Evolutionary conservation across 2,113 vertebrate genomes (phyloP).

Genomic region (Oceanodroma tethys): DNA sequence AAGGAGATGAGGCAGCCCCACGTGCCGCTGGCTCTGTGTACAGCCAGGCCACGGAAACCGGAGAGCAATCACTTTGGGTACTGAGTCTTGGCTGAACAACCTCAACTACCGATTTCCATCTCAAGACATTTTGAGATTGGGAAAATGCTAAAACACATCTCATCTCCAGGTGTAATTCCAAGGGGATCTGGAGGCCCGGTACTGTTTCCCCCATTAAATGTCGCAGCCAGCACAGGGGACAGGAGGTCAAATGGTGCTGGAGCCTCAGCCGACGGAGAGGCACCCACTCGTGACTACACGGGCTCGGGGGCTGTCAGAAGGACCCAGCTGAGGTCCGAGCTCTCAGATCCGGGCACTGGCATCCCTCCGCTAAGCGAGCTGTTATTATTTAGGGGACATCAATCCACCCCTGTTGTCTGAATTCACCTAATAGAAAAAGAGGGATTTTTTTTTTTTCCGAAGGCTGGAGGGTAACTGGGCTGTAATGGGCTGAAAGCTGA

Average conservation of each 20-base stretch:
- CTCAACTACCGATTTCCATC: accelerated
- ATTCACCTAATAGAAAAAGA: accelerated
- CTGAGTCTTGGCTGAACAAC: background rate
- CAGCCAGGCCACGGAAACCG: accelerated
- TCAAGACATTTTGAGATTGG: accelerated
- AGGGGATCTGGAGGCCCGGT: background rate
- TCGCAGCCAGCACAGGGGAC: background rate
- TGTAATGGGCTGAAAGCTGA: accelerated
- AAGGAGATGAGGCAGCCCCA: background rate
- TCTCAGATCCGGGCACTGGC: accelerated
- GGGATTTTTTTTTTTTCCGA: too few relatives aligned
- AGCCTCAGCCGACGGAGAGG: accelerated
- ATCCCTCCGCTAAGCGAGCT: accelerated
- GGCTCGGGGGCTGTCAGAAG: background rate
- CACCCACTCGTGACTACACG: accelerated
- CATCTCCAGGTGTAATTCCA: background rate
- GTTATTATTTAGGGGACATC: accelerated
- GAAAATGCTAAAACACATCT: accelerated
- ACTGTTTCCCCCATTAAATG: accelerated
- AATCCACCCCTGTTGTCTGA: background rate
- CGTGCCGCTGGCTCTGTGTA: accelerated
- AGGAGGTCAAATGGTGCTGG: background rate
- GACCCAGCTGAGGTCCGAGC: background rate
- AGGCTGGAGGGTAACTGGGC: too few relatives aligned
- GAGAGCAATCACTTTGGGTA: background rate